phyloP scores from a whole-genome alignment of 2,797 vertebrate genomes.

The Peromyscus nudipes region DNA sequence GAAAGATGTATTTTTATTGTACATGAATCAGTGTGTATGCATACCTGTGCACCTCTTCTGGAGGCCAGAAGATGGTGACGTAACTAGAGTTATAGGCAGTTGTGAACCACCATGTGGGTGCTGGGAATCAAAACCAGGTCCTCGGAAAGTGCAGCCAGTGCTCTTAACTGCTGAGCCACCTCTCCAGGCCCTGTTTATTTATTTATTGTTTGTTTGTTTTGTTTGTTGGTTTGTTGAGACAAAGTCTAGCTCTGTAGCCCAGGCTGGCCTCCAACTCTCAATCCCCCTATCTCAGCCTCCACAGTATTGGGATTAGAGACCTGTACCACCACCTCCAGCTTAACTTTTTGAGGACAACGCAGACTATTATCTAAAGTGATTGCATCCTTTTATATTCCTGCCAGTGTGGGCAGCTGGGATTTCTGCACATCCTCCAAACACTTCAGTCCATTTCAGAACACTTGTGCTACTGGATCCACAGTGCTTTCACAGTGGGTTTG shows the following conservation, averaged over 20 bases:
- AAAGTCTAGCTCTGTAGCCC: background rate
- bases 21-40: background rate
- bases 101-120: background rate
- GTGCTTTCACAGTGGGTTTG: background rate
- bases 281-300: background rate
- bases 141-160: background rate
- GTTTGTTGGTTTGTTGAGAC: background rate
- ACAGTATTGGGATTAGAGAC: background rate
- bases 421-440: background rate
- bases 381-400: background rate
- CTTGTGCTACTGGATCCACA: background rate
- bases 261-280: background rate
- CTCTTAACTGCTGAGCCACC: background rate
- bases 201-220: background rate
- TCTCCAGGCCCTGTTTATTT: background rate
- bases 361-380: background rate
- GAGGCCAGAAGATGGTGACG: background rate
- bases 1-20: background rate
- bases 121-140: background rate
- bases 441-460: background rate
- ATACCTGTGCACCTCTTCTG: background rate
- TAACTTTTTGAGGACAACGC: background rate
- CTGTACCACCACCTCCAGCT: background rate
- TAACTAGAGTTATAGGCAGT: background rate
- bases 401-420: background rate